A percentile compares a stretch with the other conserved stretches of the same genome.
Evolutionary conservation across 1,140 invertebrate species (phyloP).

Genomic region (Pseudoatta argentina): DNA sequence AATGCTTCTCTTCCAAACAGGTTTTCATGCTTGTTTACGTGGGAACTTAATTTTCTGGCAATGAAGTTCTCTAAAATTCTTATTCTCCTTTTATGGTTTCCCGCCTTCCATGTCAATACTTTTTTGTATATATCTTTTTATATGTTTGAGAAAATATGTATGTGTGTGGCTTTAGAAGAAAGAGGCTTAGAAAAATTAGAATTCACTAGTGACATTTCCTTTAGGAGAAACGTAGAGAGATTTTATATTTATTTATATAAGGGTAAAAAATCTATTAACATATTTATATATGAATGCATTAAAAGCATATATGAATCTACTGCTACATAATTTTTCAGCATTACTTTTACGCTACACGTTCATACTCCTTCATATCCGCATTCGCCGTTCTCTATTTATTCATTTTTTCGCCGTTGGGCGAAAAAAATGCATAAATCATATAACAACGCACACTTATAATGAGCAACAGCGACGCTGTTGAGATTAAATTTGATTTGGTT

Average conservation of each 20-base stretch:
- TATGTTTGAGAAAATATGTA: background rate
- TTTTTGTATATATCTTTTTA: background rate
- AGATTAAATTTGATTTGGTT: constrained; percentile 47
- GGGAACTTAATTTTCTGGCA: constrained; percentile 11
- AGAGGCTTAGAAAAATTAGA: background rate
- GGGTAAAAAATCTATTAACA: background rate
- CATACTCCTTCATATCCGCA: background rate
- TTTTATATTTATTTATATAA: background rate
- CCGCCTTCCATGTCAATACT: background rate
- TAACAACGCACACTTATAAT: constrained; percentile 29
- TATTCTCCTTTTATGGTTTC: background rate
- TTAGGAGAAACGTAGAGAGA: background rate
- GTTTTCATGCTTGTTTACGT: constrained; percentile 27
- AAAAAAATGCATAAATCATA: constrained; percentile 33
- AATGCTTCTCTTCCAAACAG: constrained; percentile 11
- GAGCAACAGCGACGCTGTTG: constrained; percentile 6
- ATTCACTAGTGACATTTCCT: background rate
- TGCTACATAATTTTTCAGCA: background rate
- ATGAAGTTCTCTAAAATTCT: background rate
- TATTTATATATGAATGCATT: constrained; percentile 7
- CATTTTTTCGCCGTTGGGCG: too few species aligned
- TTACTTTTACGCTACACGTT: background rate
- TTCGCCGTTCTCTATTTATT: background rate
- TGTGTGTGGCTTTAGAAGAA: background rate
- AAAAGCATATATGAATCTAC: background rate